These are phyloP conservation scores for Achatina immaculata DNA, from an alignment of 1,140 invertebrate species.

Conservation along the genomic window DNA sequence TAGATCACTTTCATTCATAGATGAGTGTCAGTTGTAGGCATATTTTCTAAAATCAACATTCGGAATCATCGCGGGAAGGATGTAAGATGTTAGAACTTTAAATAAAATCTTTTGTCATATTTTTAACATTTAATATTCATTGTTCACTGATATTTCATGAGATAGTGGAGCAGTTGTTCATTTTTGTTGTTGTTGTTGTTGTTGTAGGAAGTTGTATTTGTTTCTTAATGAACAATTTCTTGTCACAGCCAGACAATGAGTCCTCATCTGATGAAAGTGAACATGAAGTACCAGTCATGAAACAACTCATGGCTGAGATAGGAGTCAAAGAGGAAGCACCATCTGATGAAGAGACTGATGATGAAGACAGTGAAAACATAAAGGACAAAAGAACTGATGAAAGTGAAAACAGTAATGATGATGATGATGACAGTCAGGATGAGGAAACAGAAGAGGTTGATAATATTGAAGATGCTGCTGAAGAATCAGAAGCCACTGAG, in stretches of 20 bases:
- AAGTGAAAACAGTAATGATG: constrained; percentile 49
- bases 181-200: background rate
- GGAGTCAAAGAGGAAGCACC: constrained; percentile 21
- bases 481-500: constrained; percentile 21
- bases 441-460: constrained; percentile 16
- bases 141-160: no score
- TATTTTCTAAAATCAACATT: no score
- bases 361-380: background rate
- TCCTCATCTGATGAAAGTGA: constrained; percentile 27
- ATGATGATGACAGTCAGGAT: constrained; percentile 36
- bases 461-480: constrained; percentile 40
- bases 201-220: background rate
- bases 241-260: background rate
- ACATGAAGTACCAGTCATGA: constrained; percentile 20
- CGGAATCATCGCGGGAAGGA: no score
- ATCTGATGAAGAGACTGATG: constrained; percentile 11
- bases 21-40: no score
- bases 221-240: background rate
- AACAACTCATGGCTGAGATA: constrained; percentile 30
- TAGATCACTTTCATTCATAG: no score
- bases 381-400: constrained; percentile 7
- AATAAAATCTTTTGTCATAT: background rate
- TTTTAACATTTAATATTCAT: no score
- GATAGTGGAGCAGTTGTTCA: background rate
- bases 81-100: constrained; percentile 4